A percentile compares a stretch with the other conserved stretches of the same genome.
Conservation (phyloP, 1,140 invertebrate genomes). For the Panulirus ornatus region DNA sequence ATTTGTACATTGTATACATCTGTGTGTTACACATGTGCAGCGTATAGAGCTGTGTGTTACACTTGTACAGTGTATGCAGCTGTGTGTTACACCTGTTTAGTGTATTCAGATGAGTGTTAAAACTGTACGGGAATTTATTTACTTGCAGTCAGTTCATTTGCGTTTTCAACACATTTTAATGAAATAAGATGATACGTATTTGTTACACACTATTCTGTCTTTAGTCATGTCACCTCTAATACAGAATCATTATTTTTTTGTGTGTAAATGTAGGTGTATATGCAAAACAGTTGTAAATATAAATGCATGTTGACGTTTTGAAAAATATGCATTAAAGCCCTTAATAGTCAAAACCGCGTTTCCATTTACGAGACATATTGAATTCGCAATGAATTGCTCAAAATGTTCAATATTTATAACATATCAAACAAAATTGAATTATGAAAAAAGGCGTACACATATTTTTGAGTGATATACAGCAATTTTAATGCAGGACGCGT, state of each 20-base stretch:
- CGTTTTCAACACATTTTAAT: too few species aligned
- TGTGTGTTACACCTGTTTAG: too few species aligned
- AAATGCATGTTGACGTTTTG: not conserved
- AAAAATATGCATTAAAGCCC: conserved; percentile 5
- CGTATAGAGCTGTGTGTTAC: too few species aligned
- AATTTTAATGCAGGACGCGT: conserved; percentile 34
- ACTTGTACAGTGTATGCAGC: too few species aligned
- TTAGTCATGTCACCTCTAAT: not conserved
- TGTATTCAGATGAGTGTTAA: too few species aligned
- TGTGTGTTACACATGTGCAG: too few species aligned
- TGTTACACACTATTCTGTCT: too few species aligned
- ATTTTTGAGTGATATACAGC: conserved; percentile 64
- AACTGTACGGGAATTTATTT: too few species aligned
- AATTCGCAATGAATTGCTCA: conserved; percentile 16
- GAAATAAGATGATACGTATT: too few species aligned
- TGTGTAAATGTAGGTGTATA: not conserved
- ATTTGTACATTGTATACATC: too few species aligned
- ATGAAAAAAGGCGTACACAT: conserved; percentile 34
- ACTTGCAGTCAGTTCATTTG: too few species aligned
- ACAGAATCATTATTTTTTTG: not conserved
- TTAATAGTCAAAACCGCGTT: conserved; percentile 37
- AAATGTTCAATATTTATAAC: conserved; percentile 65
- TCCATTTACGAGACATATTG: conserved; percentile 19
- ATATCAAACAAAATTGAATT: conserved; percentile 67
- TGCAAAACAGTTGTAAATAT: not conserved